Evolutionary conservation across 1,140 invertebrate genomes (phyloP), one percentile per base, ranked within the genome.

Genomic region (Pogonomyrmex californicus): DNA sequence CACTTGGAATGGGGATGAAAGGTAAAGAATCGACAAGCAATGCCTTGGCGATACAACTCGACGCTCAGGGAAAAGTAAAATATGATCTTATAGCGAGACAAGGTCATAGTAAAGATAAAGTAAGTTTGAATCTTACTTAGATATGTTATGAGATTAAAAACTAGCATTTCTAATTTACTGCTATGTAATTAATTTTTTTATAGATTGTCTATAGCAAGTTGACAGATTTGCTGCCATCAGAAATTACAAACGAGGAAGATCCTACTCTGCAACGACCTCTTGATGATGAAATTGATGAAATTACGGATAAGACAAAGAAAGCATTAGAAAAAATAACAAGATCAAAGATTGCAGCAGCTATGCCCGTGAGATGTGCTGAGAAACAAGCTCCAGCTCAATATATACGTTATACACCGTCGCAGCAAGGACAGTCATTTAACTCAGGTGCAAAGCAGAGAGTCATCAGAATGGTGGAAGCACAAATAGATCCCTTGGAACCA

Each of bases 401-500:
- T 94, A 99, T 99, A 91, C 96, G 99, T 1, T 99, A 99, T 93
- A 99, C 99, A 0, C 99, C 99, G 0, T 98, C 99, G 0, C 99
- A 99, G 93, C 99, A 99, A 96, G 99, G 99, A 0, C 97, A 98
- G 47, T 97, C 98, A 0, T 99, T 99, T 92, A 99, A 99, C 95
- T 99, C 99, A 0, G 99, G 99, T 1, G 99, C 99, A 10, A 99
- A 99, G 93, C 99, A 99, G 94, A 96, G 99, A 65, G 99, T 99
- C 44, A 99, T 99, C 87, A 96, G 99, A 91, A 98, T 99, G 97
- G 98, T 99, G 0, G 99, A 99, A 94, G 97, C 98, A 4, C 99
- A 99, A 94, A 97, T 98, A 88, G 99, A 99, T 96, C 99, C 99
- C 0, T 99, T 99, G 97, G 99, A 99, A 95, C 99, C 99, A 9